Percentiles rank a stretch among this genome's conserved stretches.
Evolutionary conservation across 2,113 vertebrate genomes (phyloP).

Genomic region (Daphoenositta chrysoptera): DNA sequence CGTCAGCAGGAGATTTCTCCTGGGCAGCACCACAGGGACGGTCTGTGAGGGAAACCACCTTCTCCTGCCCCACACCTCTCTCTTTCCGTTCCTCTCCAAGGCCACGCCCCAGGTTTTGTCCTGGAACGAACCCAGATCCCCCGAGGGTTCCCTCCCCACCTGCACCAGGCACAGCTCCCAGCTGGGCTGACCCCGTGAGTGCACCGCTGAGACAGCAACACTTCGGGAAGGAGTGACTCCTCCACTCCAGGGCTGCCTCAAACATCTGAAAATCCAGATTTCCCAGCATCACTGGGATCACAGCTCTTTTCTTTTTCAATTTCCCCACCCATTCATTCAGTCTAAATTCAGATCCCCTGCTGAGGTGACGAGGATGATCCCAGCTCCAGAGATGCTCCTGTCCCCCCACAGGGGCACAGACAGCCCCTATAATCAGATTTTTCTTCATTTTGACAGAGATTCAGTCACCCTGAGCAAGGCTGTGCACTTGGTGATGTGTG

Average conservation of each 20-base stretch:
- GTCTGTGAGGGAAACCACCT: not conserved
- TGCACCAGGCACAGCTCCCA: not conserved
- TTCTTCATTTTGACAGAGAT: not conserved
- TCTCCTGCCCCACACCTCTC: not conserved
- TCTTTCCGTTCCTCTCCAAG: not conserved
- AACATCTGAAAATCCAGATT: not conserved
- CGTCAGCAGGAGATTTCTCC: not conserved
- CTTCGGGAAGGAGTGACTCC: fast-evolving
- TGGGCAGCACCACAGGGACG: not conserved
- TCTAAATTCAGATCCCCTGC: not conserved
- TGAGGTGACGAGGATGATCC: fast-evolving
- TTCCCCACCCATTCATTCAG: fast-evolving
- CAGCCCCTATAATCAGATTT: not conserved
- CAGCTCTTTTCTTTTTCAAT: not conserved
- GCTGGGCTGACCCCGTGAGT: not conserved
- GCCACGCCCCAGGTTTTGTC: not conserved
- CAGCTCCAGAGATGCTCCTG: not conserved
- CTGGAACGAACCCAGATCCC: not conserved
- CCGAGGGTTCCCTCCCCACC: not conserved
- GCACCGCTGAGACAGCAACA: not conserved
- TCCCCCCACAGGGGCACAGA: not conserved
- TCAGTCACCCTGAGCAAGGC: not conserved
- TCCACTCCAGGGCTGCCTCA: not conserved
- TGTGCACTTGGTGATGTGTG: not conserved
- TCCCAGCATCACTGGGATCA: not conserved